A percentile compares a stretch with the other conserved stretches of the same genome.
phyloP scores from a whole-genome alignment of 2,888 invertebrate species.

The Hemistola chrysoprasaria region DNA sequence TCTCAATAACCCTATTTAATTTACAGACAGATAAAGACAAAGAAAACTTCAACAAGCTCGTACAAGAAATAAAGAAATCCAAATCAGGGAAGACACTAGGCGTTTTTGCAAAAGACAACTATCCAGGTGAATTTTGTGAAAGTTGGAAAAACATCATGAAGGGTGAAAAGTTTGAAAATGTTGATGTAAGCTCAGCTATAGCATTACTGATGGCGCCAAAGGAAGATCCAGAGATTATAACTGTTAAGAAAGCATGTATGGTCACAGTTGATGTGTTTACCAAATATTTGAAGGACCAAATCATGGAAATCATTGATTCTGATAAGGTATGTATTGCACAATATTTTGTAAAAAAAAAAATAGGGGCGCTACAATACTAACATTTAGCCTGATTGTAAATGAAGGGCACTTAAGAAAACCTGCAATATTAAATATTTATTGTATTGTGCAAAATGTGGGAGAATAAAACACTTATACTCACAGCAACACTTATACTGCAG shows the following conservation, averaged over 20 bases:
- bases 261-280: slow-evolving; percentile 97
- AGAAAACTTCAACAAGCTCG: slow-evolving; percentile 90
- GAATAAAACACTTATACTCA: too few species aligned
- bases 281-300: slow-evolving; percentile 97
- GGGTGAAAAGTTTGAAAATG: slow-evolving; percentile 89
- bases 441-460: too few species aligned
- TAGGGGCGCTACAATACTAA: too few species aligned
- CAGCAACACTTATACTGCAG: too few species aligned
- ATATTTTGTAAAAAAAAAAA: neutral
- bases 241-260: slow-evolving; percentile 95
- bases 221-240: slow-evolving; percentile 95
- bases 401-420: too few species aligned
- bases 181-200: slow-evolving; percentile 92
- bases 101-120: slow-evolving; percentile 96
- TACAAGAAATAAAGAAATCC: slow-evolving; percentile 92
- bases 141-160: slow-evolving; percentile 92
- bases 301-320: slow-evolving; percentile 99
- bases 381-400: too few species aligned
- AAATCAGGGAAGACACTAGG: slow-evolving; percentile 95
- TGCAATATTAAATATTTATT: too few species aligned
- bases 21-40: slow-evolving; percentile 93
- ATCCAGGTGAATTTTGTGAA: slow-evolving; percentile 96
- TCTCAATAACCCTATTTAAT: neutral
- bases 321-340: slow-evolving; percentile 86
- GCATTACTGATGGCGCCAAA: slow-evolving; percentile 96